phyloP scores from a whole-genome alignment of 1,140 invertebrate genomes.

The Polypedilum vanderplanki region DNA sequence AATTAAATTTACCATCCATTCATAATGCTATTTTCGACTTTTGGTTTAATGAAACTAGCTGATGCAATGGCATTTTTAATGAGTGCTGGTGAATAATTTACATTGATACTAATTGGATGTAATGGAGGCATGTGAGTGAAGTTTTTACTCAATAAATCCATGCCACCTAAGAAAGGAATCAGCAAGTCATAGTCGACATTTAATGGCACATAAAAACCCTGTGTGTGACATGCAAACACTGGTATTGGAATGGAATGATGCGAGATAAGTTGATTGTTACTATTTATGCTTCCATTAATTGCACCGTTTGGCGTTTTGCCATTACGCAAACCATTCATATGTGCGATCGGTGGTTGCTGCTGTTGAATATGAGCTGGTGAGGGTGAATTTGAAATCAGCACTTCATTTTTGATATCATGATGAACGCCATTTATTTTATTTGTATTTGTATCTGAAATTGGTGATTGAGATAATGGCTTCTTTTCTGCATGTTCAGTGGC shows the following conservation, averaged over 20 bases:
- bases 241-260: constrained; percentile 51
- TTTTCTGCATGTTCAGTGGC: constrained; percentile 21
- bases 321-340: constrained; percentile 29
- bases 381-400: constrained; percentile 33
- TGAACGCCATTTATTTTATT: background rate
- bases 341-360: constrained; percentile 30
- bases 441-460: background rate
- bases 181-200: constrained; percentile 74
- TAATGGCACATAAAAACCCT: constrained; percentile 84
- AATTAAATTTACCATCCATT: constrained; percentile 25
- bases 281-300: constrained; percentile 37
- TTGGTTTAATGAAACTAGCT: constrained; percentile 10
- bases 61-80: constrained; percentile 17
- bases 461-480: background rate
- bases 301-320: constrained; percentile 32
- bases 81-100: constrained; percentile 57
- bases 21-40: constrained; percentile 5
- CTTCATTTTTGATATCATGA: constrained; percentile 26
- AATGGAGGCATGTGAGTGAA: constrained; percentile 52
- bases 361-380: constrained; percentile 29
- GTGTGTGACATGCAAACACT: constrained; percentile 73
- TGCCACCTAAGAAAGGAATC: constrained; percentile 58
- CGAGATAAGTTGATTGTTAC: constrained; percentile 34
- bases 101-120: constrained; percentile 86
- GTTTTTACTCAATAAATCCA: constrained; percentile 50